A percentile compares a stretch with the other conserved stretches of the same genome.
phyloP scores from a whole-genome alignment of 2,888 invertebrate species.

The Brenthis daphne region DNA sequence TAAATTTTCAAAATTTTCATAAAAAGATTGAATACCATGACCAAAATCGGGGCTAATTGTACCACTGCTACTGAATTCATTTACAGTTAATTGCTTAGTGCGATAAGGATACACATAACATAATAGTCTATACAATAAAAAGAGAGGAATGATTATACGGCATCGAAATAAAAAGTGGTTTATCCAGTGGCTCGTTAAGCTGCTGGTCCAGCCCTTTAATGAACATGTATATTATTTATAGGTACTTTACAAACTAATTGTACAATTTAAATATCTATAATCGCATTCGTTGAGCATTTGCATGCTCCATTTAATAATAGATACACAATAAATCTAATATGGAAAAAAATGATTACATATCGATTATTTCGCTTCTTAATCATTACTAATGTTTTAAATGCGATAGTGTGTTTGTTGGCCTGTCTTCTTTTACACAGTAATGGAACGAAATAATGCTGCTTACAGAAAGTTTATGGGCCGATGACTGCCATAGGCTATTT shows the following conservation, averaged over 20 bases:
- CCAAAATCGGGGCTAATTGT: conserved; percentile 76
- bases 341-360: not conserved
- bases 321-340: not conserved
- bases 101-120: conserved; percentile 46
- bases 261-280: conserved; percentile 6
- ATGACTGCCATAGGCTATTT: too few relatives aligned
- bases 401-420: too few relatives aligned
- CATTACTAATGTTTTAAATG: too few relatives aligned
- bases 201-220: conserved; percentile 70
- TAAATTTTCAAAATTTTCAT: too few relatives aligned
- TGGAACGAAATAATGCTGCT: too few relatives aligned
- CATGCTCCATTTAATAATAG: not conserved
- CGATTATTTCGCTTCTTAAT: too few relatives aligned
- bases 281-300: not conserved
- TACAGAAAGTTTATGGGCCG: too few relatives aligned
- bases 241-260: conserved; percentile 14
- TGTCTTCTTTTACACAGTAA: too few relatives aligned
- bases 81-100: conserved; percentile 71
- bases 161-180: conserved; percentile 67
- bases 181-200: conserved; percentile 58
- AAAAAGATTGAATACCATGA: conserved; percentile 52
- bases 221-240: conserved; percentile 40
- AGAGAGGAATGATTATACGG: conserved; percentile 49
- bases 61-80: conserved; percentile 72
- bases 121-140: conserved; percentile 36